These are phyloP conservation scores for Platorchestia sp. DNA, from an alignment of 1,140 invertebrate species.

Conservation along the genomic window DNA sequence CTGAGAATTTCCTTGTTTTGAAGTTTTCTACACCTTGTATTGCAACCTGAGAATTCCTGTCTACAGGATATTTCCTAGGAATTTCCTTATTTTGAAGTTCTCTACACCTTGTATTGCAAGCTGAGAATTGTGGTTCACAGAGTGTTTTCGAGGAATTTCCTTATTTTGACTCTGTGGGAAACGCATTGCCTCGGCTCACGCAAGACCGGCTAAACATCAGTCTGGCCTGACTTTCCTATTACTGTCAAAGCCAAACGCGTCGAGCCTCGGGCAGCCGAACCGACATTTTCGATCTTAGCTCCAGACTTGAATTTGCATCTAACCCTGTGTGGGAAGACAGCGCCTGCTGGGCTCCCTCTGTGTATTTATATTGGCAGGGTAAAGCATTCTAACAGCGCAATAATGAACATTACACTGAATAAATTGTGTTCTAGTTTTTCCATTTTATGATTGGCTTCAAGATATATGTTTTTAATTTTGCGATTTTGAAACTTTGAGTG, in stretches of 20 bases:
- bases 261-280: neutral
- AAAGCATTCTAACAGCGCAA: neutral
- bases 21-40: too few relatives aligned
- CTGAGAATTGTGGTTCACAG: neutral
- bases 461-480: neutral
- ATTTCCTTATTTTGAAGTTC: too few relatives aligned
- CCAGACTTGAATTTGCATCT: neutral
- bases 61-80: too few relatives aligned
- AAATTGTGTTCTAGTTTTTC: neutral
- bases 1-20: too few relatives aligned
- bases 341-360: neutral
- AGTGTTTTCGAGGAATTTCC: neutral
- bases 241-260: neutral
- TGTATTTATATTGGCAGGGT: neutral
- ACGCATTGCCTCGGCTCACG: neutral
- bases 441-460: neutral
- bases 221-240: neutral
- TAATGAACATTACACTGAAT: neutral
- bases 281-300: conserved; percentile 7
- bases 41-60: too few relatives aligned
- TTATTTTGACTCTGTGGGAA: neutral
- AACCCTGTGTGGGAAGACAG: neutral
- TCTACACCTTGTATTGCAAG: neutral
- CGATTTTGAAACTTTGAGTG: neutral
- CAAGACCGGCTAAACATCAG: neutral